Base-by-base conservation (phyloP, 2,113 vertebrate species). In the Fulmarus glacialis region DNA sequence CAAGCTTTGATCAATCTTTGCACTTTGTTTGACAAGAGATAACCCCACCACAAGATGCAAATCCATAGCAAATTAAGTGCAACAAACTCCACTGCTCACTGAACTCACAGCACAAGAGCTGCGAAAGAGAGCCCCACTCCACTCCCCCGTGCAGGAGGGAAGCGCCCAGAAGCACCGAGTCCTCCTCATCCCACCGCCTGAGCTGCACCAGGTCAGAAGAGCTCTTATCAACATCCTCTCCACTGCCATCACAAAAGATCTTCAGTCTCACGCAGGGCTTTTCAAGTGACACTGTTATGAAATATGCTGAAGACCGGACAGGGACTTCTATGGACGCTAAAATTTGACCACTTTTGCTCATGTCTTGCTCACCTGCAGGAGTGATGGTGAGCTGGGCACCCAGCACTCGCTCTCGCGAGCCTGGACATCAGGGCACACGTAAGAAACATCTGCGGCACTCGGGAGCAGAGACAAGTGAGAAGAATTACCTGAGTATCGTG, bases 71-170 rank as follows among this genome's bases (percentile, higher is more conserved):
- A 88, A 86, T 27, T 12, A 42, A 86, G 62, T 30, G 23, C 40
- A 68, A 17, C 21, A 74, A 72, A 43, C 55, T 48, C 50, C 52
- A 27, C 15, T 30, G 27, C 30, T 87, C 63, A 60, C 12, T 48
- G 40, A 78, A 34, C 24, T 84, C 0, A 0, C 34, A 66, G 45
- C 58, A 60, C 3, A 4, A 68, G n/a, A 63, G 23, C 22, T 56
- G 56, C 56, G 36, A 21, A 4, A 4, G n/a, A 30, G 13, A 45
- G 17, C 15, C n/a, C 29, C 32, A 9, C 40, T 30, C 45, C 3
- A 8, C 29, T n/a, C 12, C 6, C 20, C 13, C 1, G 0, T 0
- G 3, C 17, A 21, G 45, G 45, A 36, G 58, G 19, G 36, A 78
- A 81, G 60, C 1, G 4, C 20, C 5, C 62, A 77, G 32, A 8